Base-by-base conservation (phyloP, 1,140 invertebrate species). In the Pteromalus puparum region DNA sequence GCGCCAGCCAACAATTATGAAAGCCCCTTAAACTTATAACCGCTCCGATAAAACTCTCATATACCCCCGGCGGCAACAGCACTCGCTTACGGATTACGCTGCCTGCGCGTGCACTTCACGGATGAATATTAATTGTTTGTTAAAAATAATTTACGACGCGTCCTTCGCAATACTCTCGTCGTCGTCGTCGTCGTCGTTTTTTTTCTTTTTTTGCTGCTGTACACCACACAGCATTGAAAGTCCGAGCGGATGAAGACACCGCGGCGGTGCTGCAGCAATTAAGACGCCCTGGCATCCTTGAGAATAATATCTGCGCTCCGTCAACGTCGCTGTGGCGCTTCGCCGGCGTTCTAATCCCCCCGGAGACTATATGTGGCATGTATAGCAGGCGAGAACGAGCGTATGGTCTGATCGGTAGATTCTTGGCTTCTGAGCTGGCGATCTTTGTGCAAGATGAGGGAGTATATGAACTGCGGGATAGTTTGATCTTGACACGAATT, bases 281-380 rank as follows among this genome's bases (percentile, higher is more conserved):
- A 81, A 84, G 76, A 81, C 53, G 77, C 53, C 61, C 13, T 34
- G 18, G 18, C 61, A 85, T 81, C 78, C 83, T 81, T 76, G 83
- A 85, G 78, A 81, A 81, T 85, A 81, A 85, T 85, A 81, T 77
- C 73, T 81, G 84, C 79, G 74, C 74, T 81, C 13, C 84, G 67
- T 85, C 79, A 77, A 85, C 78, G 72, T 85, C 78, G 46, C 24
- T 7, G 38, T 75, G 38, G 74, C 74, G 74, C 15, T 76, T 38
- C 38, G 74, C 74, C 21, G 15, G 48, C 67, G 74, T 73, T 83
- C 76, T 83, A 83, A 83, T 83, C 81, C 61, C 68, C 46, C 3
- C 46, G 46, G 10, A 48, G 53, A 18, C 15, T 21, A 61, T 21
- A n/a, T n/a, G n/a, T n/a, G n/a, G n/a, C n/a, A n/a, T n/a, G 30